These are phyloP conservation scores for Dryobates pubescens DNA, from an alignment of 2,797 vertebrate species.

Conservation along the genomic window DNA sequence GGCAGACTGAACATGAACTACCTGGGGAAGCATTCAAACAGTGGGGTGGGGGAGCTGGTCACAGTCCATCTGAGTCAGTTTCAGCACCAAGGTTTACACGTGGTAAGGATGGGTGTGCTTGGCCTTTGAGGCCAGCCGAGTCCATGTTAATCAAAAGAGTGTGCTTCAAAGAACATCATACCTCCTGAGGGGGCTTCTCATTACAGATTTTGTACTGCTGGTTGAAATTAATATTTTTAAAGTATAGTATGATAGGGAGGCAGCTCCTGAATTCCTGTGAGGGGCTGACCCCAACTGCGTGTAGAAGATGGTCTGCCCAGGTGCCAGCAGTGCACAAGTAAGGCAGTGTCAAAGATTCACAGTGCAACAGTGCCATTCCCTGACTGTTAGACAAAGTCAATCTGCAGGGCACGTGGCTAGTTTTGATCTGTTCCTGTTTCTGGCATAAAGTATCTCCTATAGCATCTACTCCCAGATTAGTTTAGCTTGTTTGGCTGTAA, in stretches of 20 bases:
- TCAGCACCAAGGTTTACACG: fast-evolving
- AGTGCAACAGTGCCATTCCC: background rate
- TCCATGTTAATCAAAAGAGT: background rate
- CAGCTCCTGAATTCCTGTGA: background rate
- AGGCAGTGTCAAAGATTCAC: background rate
- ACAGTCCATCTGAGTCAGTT: background rate
- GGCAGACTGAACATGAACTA: background rate
- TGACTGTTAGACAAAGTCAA: background rate
- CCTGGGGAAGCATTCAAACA: background rate
- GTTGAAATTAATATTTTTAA: background rate
- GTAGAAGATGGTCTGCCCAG: background rate
- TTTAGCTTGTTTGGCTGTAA: background rate
- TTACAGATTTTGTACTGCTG: background rate
- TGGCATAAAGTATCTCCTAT: background rate
- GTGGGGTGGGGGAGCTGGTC: background rate
- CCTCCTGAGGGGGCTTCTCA: fast-evolving
- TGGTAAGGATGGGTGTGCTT: background rate
- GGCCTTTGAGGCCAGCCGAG: background rate
- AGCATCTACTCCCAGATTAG: background rate
- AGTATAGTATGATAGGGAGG: background rate
- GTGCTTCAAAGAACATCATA: background rate
- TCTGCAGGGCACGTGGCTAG: background rate
- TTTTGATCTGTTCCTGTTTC: background rate
- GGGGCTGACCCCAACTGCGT: background rate
- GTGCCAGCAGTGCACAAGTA: background rate